A percentile compares a stretch with the other conserved stretches of the same genome.
These are phyloP conservation scores for Grapholita molesta DNA, from an alignment of 1,140 invertebrate species.

Conservation along the genomic window DNA sequence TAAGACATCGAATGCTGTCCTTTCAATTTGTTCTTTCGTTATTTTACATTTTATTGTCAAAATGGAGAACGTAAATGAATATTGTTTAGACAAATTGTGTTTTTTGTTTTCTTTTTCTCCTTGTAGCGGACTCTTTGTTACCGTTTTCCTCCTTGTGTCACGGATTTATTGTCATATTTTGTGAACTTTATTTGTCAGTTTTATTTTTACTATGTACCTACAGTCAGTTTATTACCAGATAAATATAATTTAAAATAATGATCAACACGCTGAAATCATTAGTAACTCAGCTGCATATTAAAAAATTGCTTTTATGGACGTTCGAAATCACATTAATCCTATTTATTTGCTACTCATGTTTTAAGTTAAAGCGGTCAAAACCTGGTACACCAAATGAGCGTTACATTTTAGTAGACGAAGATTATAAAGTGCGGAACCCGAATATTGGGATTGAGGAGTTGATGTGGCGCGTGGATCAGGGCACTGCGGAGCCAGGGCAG, in stretches of 20 bases:
- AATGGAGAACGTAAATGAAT: not conserved
- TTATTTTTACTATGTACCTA: not conserved
- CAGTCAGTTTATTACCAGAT: not conserved
- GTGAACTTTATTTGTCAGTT: not conserved
- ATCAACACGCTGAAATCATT: not conserved
- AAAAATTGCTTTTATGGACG: not conserved
- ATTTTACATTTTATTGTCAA: not conserved
- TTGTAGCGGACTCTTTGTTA: not conserved
- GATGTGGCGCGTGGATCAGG: slow-evolving; percentile 16
- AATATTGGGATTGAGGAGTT: not conserved
- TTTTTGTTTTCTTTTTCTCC: not conserved
- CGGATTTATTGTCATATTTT: not conserved
- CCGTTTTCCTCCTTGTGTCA: not conserved
- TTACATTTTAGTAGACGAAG: not conserved
- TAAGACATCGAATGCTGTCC: not conserved
- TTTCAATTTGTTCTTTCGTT: not conserved
- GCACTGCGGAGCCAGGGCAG: slow-evolving; percentile 25
- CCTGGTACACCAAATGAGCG: not conserved
- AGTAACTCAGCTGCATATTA: not conserved
- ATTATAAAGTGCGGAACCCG: not conserved
- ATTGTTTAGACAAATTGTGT: not conserved
- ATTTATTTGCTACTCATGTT: not conserved
- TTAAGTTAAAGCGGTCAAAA: not conserved
- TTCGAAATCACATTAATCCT: not conserved
- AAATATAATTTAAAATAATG: not conserved